Percentiles rank a stretch among this genome's conserved stretches.
phyloP scores from a whole-genome alignment of 1,140 invertebrate genomes.

The Geopemphigus sp. region DNA sequence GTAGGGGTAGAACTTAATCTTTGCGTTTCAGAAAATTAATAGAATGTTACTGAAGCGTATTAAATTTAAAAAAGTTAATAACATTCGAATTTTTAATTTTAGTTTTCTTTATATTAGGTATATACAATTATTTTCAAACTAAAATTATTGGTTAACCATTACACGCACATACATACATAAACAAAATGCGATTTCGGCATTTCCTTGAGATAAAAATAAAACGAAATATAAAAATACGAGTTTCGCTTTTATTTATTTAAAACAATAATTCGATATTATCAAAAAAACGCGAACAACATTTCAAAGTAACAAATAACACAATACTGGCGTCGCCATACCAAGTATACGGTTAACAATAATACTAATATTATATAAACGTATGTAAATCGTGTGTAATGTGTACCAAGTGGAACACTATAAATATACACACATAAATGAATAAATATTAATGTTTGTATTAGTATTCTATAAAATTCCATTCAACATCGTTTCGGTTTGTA shows the following conservation, averaged over 20 bases:
- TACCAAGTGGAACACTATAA: neutral
- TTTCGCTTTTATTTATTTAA: too few species aligned
- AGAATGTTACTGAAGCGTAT: neutral
- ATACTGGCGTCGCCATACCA: too few species aligned
- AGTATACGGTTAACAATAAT: conserved; percentile 10
- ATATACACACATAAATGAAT: conserved; percentile 14
- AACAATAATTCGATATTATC: too few species aligned
- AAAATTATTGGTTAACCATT: too few species aligned
- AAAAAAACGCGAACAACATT: too few species aligned
- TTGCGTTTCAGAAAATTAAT: neutral
- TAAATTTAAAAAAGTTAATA: neutral
- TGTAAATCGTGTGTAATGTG: conserved; percentile 6
- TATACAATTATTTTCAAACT: too few species aligned
- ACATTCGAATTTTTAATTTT: neutral
- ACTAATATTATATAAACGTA: conserved; percentile 5
- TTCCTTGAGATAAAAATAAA: neutral
- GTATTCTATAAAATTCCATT: neutral
- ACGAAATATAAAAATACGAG: too few species aligned
- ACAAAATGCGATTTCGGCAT: neutral
- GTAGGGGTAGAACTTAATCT: neutral
- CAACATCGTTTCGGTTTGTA: neutral
- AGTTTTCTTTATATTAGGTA: too few species aligned
- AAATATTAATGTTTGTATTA: conserved; percentile 25
- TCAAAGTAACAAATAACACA: neutral
- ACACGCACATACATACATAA: too few species aligned